Evolutionary conservation across 2,888 invertebrate species (phyloP).

Genomic region (Drosophila kuntzei): DNA sequence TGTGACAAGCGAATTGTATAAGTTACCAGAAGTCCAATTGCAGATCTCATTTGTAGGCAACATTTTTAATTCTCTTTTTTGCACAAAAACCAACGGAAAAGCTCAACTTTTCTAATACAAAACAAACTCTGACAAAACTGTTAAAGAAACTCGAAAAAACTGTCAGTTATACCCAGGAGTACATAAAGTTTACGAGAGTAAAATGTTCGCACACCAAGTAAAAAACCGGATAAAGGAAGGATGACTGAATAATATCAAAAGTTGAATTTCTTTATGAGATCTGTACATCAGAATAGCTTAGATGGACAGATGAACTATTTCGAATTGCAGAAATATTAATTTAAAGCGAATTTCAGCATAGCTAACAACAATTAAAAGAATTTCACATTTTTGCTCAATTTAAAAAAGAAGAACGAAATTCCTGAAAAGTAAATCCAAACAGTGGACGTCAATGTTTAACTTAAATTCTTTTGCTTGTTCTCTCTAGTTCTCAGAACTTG

Average conservation of each 20-base stretch:
- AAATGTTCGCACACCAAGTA: background rate
- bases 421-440: constrained; percentile 1
- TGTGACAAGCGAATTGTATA: constrained; percentile 27
- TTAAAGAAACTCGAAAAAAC: constrained; percentile 6
- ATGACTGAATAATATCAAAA: too few species aligned
- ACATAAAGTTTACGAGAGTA: constrained; percentile 6
- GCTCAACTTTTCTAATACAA: constrained; percentile 35
- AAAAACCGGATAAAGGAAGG: background rate
- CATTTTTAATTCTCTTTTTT: constrained; percentile 32
- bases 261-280: too few species aligned
- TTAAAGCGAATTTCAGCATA: background rate
- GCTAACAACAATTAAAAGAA: background rate
- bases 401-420: background rate
- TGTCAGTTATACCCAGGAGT: constrained; percentile 29
- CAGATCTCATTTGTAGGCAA: constrained; percentile 23
- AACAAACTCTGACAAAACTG: constrained; percentile 15
- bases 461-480: constrained; percentile 1
- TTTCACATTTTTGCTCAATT: background rate
- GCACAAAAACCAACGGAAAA: constrained; percentile 18
- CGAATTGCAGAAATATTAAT: background rate
- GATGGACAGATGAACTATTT: background rate
- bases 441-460: background rate
- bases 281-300: background rate
- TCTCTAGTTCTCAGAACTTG: constrained; percentile 8
- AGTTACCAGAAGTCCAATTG: constrained; percentile 22